A percentile compares a stretch with the other conserved stretches of the same genome.
These are phyloP conservation scores for Stomatorhinus ivindoensis DNA, from an alignment of 2,113 vertebrate genomes.

Conservation along the genomic window DNA sequence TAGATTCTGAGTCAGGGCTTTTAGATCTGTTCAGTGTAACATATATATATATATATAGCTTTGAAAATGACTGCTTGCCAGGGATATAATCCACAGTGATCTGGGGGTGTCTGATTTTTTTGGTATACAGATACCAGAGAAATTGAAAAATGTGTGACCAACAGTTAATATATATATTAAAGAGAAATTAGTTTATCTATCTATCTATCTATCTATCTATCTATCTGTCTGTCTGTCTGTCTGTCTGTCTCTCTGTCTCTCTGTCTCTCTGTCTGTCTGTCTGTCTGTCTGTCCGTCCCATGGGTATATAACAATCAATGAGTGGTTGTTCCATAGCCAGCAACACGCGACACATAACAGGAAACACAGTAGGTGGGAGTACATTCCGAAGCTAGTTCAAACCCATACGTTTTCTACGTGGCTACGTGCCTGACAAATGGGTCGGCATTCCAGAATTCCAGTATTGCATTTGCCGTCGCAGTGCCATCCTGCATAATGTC, in stretches of 20 bases:
- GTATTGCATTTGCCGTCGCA: no score
- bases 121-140: background rate
- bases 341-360: background rate
- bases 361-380: no score
- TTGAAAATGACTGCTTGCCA: background rate
- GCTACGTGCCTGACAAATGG: background rate
- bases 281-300: background rate
- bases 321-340: background rate
- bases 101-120: background rate
- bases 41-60: background rate
- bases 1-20: background rate
- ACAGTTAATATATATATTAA: background rate
- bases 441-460: background rate
- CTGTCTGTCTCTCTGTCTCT: background rate
- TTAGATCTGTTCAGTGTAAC: background rate
- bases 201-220: background rate
- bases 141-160: background rate
- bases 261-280: background rate
- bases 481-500: background rate
- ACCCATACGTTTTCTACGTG: background rate
- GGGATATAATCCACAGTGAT: background rate
- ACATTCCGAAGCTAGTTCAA: background rate
- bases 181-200: background rate
- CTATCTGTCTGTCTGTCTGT: background rate
- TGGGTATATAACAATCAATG: background rate